These are phyloP conservation scores for Hermaeophaga mercurialis DNA, from an alignment of 2,888 invertebrate species.

Conservation along the genomic window DNA sequence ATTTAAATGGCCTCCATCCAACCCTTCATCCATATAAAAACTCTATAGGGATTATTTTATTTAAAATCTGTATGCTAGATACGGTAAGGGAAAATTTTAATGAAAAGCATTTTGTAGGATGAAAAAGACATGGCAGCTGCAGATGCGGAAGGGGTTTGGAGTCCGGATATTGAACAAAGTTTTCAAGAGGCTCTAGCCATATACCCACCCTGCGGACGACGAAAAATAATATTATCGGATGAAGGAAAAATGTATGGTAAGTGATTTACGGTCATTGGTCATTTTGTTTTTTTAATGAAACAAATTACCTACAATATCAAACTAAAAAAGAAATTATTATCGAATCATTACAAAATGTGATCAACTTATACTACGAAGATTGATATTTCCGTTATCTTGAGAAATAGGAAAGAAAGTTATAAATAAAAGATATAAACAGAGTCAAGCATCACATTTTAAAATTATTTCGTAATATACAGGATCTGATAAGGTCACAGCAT, in stretches of 20 bases:
- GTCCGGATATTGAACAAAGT: conserved; percentile 99
- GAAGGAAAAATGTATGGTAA: conserved; percentile 99
- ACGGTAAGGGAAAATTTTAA: conserved; percentile 9
- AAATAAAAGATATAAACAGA: too few species aligned
- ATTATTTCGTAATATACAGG: too few species aligned
- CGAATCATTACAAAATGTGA: too few species aligned
- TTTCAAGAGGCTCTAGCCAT: conserved; percentile 99
- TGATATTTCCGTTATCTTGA: too few species aligned
- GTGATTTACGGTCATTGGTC: conserved; percentile 55
- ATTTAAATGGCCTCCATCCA: not conserved
- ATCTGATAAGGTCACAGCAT: too few species aligned
- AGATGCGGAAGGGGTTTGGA: conserved; percentile 99
- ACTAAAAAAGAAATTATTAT: too few species aligned
- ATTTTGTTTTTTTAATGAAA: not conserved
- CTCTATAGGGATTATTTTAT: conserved; percentile 14
- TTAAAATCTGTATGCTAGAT: conserved; percentile 3
- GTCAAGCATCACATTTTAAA: too few species aligned
- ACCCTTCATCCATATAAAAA: not conserved
- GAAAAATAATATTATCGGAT: conserved; percentile 99
- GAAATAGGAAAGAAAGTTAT: too few species aligned
- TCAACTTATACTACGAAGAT: too few species aligned
- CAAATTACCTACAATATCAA: not conserved
- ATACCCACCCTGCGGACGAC: conserved; percentile 98
- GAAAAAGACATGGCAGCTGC: conserved; percentile 92
- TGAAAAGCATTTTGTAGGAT: conserved; percentile 60